These are phyloP conservation scores for Rhea americana DNA, from an alignment of 2,113 vertebrate genomes.

Conservation along the genomic window DNA sequence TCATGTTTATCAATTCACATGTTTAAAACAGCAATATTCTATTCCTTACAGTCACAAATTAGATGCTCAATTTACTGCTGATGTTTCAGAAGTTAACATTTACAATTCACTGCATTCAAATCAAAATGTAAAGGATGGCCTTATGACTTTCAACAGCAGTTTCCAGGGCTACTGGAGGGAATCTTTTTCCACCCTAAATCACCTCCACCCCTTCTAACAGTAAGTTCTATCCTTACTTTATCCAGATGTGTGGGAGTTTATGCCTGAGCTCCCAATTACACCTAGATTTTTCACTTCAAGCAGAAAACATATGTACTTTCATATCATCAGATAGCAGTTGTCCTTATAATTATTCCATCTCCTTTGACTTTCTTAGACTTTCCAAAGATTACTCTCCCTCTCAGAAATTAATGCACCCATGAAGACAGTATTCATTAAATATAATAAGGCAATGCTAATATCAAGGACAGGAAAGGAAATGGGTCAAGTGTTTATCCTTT, in stretches of 20 bases:
- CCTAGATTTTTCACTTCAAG: constrained; percentile 3
- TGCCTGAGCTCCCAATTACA: background rate
- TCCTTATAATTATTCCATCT: constrained; percentile 52
- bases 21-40: background rate
- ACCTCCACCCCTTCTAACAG: background rate
- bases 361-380: background rate
- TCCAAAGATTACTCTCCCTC: constrained; percentile 22
- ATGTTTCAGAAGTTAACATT: constrained; percentile 23
- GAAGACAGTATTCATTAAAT: constrained; percentile 40
- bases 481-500: background rate
- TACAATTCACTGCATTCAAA: constrained; percentile 32
- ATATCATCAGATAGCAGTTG: background rate
- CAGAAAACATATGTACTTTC: background rate
- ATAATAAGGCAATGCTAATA: background rate
- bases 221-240: background rate
- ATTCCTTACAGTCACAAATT: constrained; percentile 1
- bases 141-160: background rate
- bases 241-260: background rate
- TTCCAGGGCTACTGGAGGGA: background rate
- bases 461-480: constrained; percentile 31
- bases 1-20: constrained; percentile 12
- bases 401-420: constrained; percentile 19
- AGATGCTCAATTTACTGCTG: background rate
- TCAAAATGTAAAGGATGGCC: background rate
- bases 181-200: background rate